A percentile compares a stretch with the other conserved stretches of the same genome.
Evolutionary conservation across 1,140 invertebrate genomes (phyloP).

Genomic region (Dendroctonus valens): DNA sequence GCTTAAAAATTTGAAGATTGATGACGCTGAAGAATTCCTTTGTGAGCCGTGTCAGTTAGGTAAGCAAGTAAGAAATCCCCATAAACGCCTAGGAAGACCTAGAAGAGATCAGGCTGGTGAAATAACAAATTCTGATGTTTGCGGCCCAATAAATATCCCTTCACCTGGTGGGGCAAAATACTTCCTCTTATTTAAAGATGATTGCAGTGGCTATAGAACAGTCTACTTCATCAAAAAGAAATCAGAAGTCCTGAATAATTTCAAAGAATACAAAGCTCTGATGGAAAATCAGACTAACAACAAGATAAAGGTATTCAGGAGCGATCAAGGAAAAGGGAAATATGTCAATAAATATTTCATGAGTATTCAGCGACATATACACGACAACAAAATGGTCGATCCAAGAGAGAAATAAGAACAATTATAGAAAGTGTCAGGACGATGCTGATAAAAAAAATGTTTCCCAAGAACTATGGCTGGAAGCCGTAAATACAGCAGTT

Average conservation of each 20-base stretch:
- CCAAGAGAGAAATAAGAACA: slow-evolving; percentile 47
- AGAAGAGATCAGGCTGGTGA: slow-evolving; percentile 37
- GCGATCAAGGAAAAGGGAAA: slow-evolving; percentile 30
- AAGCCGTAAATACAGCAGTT: no score
- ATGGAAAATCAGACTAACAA: slow-evolving; percentile 29
- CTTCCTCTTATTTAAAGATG: no score
- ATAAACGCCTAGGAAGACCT: slow-evolving; percentile 28
- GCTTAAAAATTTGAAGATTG: slow-evolving; percentile 2
- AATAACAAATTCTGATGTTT: slow-evolving; percentile 45
- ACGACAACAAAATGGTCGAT: slow-evolving; percentile 49
- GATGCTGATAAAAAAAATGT: slow-evolving; percentile 50
- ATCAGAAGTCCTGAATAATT: slow-evolving; percentile 30
- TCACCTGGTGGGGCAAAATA: no score
- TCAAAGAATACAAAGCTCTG: slow-evolving; percentile 7
- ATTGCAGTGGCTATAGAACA: no score
- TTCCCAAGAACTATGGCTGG: slow-evolving; percentile 51
- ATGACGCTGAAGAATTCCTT: slow-evolving; percentile 23
- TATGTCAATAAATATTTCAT: slow-evolving; percentile 34
- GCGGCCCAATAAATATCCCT: no score
- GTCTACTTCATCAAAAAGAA: neutral
- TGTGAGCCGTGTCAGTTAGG: slow-evolving; percentile 49
- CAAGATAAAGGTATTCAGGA: slow-evolving; percentile 40
- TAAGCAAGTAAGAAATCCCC: slow-evolving; percentile 37
- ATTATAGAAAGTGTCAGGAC: slow-evolving; percentile 45
- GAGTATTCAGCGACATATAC: slow-evolving; percentile 39